Percentiles rank a stretch among this genome's conserved stretches.
Conservation (phyloP, 2,888 invertebrate species). For the Drosophila fungiperda region DNA sequence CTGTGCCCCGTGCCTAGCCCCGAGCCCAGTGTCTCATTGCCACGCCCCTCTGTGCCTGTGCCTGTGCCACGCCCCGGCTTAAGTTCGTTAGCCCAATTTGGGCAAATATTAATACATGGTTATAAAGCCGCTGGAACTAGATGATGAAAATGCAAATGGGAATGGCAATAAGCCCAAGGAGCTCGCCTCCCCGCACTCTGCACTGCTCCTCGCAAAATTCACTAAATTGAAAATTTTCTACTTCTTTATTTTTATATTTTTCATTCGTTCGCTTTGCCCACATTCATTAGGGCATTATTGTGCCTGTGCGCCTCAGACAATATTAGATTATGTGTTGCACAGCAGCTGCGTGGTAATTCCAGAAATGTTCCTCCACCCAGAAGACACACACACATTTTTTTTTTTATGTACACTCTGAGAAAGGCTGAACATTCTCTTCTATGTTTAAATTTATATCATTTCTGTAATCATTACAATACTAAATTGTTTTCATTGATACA, state of each 20-base stretch:
- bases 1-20: conserved; percentile 1
- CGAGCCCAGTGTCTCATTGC: neutral
- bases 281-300: conserved; percentile 76
- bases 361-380: conserved; percentile 15
- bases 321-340: conserved; percentile 72
- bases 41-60: conserved; percentile 20
- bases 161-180: conserved; percentile 21
- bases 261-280: conserved; percentile 38
- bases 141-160: conserved; percentile 48
- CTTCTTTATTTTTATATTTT: conserved; percentile 14
- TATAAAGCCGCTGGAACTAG: conserved; percentile 61
- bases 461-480: neutral
- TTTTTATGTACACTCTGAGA: neutral
- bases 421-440: neutral
- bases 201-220: conserved; percentile 4
- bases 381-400: conserved; percentile 1
- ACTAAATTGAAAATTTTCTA: conserved; percentile 70
- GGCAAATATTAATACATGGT: conserved; percentile 77
- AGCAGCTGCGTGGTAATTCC: conserved; percentile 25
- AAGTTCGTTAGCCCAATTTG: conserved; percentile 80
- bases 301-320: conserved; percentile 63
- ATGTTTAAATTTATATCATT: neutral
- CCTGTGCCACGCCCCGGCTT: conserved; percentile 52
- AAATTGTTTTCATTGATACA: neutral
- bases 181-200: neutral